phyloP scores from a whole-genome alignment of 2,888 invertebrate species.

The Charanyca ferruginea region DNA sequence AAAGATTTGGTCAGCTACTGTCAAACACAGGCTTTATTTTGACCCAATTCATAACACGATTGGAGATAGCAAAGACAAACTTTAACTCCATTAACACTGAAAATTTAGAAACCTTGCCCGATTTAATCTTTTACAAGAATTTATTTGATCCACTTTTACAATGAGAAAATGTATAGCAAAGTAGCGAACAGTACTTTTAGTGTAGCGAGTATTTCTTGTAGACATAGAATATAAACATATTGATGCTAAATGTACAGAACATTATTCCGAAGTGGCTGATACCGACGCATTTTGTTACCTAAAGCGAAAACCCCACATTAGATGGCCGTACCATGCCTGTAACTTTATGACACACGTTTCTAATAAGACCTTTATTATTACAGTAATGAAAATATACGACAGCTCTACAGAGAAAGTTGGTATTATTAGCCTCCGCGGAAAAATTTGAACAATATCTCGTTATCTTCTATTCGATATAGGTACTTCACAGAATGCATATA shows the following conservation, averaged over 20 bases:
- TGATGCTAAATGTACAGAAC: constrained; percentile 28
- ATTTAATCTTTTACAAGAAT: not conserved
- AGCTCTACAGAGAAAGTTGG: constrained; percentile 42
- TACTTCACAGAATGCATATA: constrained; percentile 39
- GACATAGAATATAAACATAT: constrained; percentile 35
- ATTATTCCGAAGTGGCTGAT: constrained; percentile 30
- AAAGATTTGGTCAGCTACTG: constrained; percentile 18
- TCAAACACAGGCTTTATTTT: constrained; percentile 19
- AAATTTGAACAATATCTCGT: constrained; percentile 50
- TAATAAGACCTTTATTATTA: constrained; percentile 54
- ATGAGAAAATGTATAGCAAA: constrained; percentile 9
- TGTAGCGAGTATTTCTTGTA: constrained; percentile 6
- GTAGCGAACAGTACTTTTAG: constrained; percentile 5
- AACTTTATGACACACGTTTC: constrained; percentile 48
- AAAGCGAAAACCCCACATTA: constrained; percentile 27
- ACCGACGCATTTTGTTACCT: constrained; percentile 25
- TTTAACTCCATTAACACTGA: not conserved
- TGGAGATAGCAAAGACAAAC: constrained; percentile 4
- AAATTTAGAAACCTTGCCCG: constrained; percentile 7
- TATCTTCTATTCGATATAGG: constrained; percentile 35
- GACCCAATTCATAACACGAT: not conserved
- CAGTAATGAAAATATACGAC: constrained; percentile 50
- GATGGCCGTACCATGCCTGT: constrained; percentile 33
- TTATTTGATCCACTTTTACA: constrained; percentile 13
- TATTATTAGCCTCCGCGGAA: constrained; percentile 32